Conservation (phyloP, 2,113 vertebrate genomes). For the Strix uralensis region DNA sequence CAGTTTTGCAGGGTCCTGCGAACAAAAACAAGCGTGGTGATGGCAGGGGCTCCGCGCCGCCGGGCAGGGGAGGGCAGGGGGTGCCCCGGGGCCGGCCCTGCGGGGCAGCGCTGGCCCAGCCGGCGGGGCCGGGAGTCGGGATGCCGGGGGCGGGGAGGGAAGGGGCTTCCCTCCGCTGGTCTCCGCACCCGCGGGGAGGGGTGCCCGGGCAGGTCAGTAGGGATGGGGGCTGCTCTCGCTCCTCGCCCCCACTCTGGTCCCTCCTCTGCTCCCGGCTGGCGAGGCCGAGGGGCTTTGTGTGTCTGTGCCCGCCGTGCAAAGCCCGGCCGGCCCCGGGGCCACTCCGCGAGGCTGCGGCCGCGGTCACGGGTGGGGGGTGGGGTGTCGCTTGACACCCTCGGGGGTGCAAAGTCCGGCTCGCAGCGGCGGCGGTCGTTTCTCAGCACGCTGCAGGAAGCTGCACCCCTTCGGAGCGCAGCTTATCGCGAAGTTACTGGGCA, state of each 20-base stretch:
- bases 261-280: neutral
- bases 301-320: neutral
- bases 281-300: neutral
- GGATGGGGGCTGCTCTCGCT: neutral
- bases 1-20: neutral
- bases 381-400: neutral
- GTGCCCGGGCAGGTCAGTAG: neutral
- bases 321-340: neutral
- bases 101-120: neutral
- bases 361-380: neutral
- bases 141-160: neutral
- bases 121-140: neutral
- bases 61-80: too few species aligned
- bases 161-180: neutral
- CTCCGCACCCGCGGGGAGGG: neutral
- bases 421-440: neutral
- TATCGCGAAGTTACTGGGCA: conserved; percentile 39
- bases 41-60: neutral
- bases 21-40: neutral
- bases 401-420: conserved; percentile 10
- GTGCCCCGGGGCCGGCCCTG: neutral
- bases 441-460: neutral
- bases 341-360: neutral
- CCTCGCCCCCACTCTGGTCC: neutral
- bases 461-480: neutral